These are phyloP conservation scores for Rhinichthys klamathensis DNA, from an alignment of 2,113 vertebrate species.

Conservation along the genomic window DNA sequence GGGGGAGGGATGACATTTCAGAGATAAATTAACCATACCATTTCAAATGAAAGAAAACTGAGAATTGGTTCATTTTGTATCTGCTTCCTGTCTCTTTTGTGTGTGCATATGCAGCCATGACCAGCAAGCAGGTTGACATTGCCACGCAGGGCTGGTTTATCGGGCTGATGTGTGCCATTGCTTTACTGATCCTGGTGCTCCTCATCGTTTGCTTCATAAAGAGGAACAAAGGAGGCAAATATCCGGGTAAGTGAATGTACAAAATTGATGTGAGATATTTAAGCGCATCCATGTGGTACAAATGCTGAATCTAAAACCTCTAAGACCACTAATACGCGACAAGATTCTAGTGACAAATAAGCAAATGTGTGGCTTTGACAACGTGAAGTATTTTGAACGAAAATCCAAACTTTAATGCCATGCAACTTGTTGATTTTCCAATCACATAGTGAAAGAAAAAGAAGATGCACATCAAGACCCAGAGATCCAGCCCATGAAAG, in stretches of 20 bases:
- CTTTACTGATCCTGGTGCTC: slow-evolving; percentile 94
- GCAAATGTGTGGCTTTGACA: neutral
- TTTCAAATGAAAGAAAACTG: neutral
- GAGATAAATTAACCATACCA: neutral
- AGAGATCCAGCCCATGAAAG: slow-evolving; percentile 98
- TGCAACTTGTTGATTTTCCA: neutral
- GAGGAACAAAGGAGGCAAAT: slow-evolving; percentile 98
- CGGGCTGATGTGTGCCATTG: slow-evolving; percentile 96
- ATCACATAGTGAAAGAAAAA: slow-evolving; percentile 93
- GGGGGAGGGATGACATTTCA: neutral
- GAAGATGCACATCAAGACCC: slow-evolving; percentile 97
- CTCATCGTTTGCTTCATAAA: slow-evolving; percentile 98
- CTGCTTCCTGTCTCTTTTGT: neutral
- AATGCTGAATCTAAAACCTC: neutral
- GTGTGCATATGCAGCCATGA: slow-evolving; percentile 79
- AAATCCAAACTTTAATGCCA: neutral
- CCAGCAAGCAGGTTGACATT: slow-evolving; percentile 91
- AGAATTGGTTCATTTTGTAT: neutral
- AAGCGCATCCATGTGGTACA: neutral
- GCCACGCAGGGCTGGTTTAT: slow-evolving; percentile 99
- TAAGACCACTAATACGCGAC: neutral
- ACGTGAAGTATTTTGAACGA: neutral
- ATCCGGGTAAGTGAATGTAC: slow-evolving; percentile 81
- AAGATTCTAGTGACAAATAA: no score
- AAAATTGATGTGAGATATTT: neutral